phyloP scores from a whole-genome alignment of 2,888 invertebrate species.

The Watsonalla cultraria region DNA sequence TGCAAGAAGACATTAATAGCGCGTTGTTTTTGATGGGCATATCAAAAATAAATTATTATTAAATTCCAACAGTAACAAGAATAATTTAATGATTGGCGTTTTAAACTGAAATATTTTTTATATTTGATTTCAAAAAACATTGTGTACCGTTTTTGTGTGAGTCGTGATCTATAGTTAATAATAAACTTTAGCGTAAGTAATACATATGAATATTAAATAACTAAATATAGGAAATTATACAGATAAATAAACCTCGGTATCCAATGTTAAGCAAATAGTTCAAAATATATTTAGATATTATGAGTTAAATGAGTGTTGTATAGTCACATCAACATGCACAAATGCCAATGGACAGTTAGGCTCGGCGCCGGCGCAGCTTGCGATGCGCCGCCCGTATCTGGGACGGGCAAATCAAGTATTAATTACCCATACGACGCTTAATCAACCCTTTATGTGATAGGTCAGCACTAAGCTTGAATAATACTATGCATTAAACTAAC shows the following conservation, averaged over 20 bases:
- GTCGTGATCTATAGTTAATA: neutral
- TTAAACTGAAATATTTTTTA: no score
- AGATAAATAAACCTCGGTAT: neutral
- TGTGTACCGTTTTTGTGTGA: neutral
- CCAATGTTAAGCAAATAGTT: neutral
- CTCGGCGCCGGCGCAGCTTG: constrained; percentile 67
- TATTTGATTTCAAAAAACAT: neutral
- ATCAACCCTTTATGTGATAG: constrained; percentile 49
- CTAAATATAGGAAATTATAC: neutral
- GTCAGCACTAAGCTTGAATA: constrained; percentile 16
- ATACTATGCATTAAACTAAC: neutral
- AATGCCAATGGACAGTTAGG: constrained; percentile 71
- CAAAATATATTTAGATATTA: constrained; percentile 4
- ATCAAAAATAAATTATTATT: no score
- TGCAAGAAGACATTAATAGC: no score
- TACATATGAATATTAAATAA: neutral
- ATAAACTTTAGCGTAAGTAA: no score
- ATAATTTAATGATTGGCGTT: no score
- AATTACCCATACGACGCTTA: constrained; percentile 62
- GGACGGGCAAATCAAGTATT: constrained; percentile 70
- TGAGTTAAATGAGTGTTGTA: constrained; percentile 20
- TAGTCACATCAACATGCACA: constrained; percentile 44
- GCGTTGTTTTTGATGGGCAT: no score
- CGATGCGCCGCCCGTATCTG: constrained; percentile 69
- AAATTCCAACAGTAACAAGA: no score